phyloP scores from a whole-genome alignment of 2,888 invertebrate genomes.

The Crioceris asparagi region DNA sequence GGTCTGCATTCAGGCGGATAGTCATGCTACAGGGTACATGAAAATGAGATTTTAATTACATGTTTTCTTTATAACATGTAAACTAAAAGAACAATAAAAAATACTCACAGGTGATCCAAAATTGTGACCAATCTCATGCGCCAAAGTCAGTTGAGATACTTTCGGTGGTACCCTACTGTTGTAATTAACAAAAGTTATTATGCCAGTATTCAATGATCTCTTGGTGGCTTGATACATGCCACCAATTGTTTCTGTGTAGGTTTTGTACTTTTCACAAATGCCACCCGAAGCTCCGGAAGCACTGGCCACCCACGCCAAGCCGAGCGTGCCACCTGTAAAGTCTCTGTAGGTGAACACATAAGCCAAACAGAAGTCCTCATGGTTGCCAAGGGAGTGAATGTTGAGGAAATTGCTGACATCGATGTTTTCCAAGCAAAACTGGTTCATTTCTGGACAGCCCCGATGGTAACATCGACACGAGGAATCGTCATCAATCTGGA shows the following conservation, averaged over 20 bases:
- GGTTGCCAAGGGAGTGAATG: constrained; percentile 92
- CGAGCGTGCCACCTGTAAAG: constrained; percentile 95
- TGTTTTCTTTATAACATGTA: not conserved
- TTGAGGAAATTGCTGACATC: constrained; percentile 99
- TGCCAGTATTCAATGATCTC: constrained; percentile 93
- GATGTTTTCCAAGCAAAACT: constrained; percentile 92
- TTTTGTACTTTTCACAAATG: constrained; percentile 96
- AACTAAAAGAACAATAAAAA: constrained; percentile 1
- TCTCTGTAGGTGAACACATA: constrained; percentile 98
- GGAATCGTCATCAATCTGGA: constrained; percentile 82
- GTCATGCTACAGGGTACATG: constrained; percentile 68
- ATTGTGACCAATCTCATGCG: constrained; percentile 98
- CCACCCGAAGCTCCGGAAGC: constrained; percentile 97
- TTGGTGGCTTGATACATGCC: constrained; percentile 91
- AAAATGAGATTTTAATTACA: not conserved
- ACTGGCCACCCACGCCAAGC: constrained; percentile 98
- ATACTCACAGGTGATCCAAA: constrained; percentile 89
- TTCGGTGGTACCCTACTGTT: constrained; percentile 94
- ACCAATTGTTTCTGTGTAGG: constrained; percentile 90
- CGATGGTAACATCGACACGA: constrained; percentile 55
- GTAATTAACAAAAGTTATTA: constrained; percentile 98
- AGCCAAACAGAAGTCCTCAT: constrained; percentile 98
- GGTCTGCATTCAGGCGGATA: constrained; percentile 85
- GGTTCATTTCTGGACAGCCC: constrained; percentile 61
- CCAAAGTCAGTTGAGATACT: constrained; percentile 93